Evolutionary conservation across 1,140 invertebrate species (phyloP).

Genomic region (Drosophila mojavensis): DNA sequence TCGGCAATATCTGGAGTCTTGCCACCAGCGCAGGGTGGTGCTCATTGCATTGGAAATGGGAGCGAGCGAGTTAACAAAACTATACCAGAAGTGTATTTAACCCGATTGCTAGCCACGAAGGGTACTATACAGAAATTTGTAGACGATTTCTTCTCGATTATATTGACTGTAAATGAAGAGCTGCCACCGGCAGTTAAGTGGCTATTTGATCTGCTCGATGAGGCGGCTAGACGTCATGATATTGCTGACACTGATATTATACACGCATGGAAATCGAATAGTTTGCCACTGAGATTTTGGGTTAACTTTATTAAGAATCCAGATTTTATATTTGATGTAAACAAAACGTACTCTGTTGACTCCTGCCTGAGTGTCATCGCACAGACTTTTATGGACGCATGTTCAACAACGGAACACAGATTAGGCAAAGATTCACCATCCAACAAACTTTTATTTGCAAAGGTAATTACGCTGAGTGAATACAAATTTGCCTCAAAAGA

Average conservation of each 20-base stretch:
- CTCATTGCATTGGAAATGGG: slow-evolving; percentile 36
- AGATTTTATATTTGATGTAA: slow-evolving; percentile 98
- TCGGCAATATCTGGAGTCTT: slow-evolving; percentile 66
- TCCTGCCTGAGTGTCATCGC: slow-evolving; percentile 97
- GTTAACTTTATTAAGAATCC: slow-evolving; percentile 99
- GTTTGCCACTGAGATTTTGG: slow-evolving; percentile 97
- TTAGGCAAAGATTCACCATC: slow-evolving; percentile 97
- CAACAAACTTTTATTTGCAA: slow-evolving; percentile 97
- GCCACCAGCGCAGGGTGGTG: slow-evolving; percentile 28
- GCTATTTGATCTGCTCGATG: slow-evolving; percentile 97
- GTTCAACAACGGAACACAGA: slow-evolving; percentile 94
- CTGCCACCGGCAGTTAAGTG: slow-evolving; percentile 96
- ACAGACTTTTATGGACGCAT: slow-evolving; percentile 98
- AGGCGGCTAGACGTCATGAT: slow-evolving; percentile 92
- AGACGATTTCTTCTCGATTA: slow-evolving; percentile 96
- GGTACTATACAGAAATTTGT: slow-evolving; percentile 98
- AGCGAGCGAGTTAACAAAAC: slow-evolving; percentile 94
- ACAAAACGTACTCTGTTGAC: slow-evolving; percentile 96
- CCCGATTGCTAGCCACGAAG: slow-evolving; percentile 95
- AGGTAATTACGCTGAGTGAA: slow-evolving; percentile 84
- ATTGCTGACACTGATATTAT: slow-evolving; percentile 95
- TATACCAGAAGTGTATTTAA: slow-evolving; percentile 98
- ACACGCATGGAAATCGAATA: slow-evolving; percentile 98
- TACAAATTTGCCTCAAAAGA: too few relatives aligned
- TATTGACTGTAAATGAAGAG: slow-evolving; percentile 94